Conservation (phyloP, 2,113 vertebrate species). For the Nycticorax nycticorax region DNA sequence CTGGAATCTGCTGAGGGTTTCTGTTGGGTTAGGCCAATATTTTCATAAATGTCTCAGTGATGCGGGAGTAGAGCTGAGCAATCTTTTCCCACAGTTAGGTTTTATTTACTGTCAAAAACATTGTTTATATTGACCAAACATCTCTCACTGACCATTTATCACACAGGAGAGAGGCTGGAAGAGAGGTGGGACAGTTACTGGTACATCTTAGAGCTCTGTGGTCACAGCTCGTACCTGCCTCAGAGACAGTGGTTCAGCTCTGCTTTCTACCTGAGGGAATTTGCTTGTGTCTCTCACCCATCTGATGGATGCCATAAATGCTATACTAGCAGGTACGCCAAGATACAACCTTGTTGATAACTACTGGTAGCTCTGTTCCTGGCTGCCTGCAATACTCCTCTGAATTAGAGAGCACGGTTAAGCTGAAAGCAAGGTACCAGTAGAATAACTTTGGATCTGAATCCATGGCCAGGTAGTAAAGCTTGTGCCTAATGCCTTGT, state of each 20-base stretch:
- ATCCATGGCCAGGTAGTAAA: neutral
- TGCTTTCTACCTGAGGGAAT: neutral
- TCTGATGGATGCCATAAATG: neutral
- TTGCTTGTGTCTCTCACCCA: neutral
- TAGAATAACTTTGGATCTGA: neutral
- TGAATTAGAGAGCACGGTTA: neutral
- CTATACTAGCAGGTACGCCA: too few species aligned
- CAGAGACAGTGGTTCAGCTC: neutral
- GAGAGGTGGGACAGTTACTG: neutral
- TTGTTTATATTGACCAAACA: neutral
- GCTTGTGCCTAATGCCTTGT: neutral
- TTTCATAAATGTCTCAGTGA: neutral
- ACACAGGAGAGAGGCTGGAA: neutral
- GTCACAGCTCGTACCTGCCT: neutral
- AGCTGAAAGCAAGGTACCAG: fast-evolving
- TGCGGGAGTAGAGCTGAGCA: neutral
- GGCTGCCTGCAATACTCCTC: neutral
- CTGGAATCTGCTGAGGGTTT: neutral
- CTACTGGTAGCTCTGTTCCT: neutral
- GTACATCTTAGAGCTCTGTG: neutral
- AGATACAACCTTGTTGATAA: neutral
- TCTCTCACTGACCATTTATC: neutral
- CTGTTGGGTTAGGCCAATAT: neutral
- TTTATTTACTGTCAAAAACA: neutral
- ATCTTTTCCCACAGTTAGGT: neutral